Conservation (phyloP, 2,888 invertebrate genomes). For the Cyclophora albipunctata region DNA sequence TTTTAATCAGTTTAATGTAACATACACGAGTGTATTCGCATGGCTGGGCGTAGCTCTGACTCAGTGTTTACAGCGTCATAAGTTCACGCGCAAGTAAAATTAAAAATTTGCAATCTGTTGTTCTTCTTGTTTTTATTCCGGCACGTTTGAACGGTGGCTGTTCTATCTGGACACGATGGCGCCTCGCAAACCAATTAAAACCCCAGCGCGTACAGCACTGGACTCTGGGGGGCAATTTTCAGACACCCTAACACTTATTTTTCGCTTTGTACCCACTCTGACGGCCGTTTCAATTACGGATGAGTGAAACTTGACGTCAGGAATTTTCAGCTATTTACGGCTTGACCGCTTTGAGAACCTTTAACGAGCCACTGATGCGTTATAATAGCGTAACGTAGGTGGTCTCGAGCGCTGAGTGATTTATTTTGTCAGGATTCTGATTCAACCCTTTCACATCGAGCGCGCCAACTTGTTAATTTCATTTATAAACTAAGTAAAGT, state of each 20-base stretch:
- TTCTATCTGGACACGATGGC: not conserved
- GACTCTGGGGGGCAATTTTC: constrained; percentile 36
- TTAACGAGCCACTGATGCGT: constrained; percentile 37
- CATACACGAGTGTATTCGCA: not conserved
- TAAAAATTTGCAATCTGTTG: constrained; percentile 17
- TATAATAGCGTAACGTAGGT: constrained; percentile 19
- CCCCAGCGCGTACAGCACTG: constrained; percentile 16
- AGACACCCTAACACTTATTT: constrained; percentile 38
- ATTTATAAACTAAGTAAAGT: too few species aligned
- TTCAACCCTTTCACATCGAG: constrained; percentile 5
- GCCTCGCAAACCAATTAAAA: constrained; percentile 39
- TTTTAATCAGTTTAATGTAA: constrained; percentile 14
- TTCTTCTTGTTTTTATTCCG: constrained; percentile 19
- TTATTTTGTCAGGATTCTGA: constrained; percentile 18
- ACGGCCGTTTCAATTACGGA: constrained; percentile 41
- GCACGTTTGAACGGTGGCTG: constrained; percentile 2
- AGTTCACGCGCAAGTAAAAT: constrained; percentile 14
- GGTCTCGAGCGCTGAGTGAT: constrained; percentile 14
- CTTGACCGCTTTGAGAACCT: constrained; percentile 36
- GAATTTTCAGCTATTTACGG: constrained; percentile 47
- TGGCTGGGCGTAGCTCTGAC: not conserved
- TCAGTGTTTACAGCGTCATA: constrained; percentile 9
- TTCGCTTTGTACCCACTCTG: constrained; percentile 28
- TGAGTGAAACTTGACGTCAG: constrained; percentile 38
- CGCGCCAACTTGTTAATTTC: too few species aligned